Base-by-base conservation (phyloP, 2,113 vertebrate genomes). In the Gobio gobio region DNA sequence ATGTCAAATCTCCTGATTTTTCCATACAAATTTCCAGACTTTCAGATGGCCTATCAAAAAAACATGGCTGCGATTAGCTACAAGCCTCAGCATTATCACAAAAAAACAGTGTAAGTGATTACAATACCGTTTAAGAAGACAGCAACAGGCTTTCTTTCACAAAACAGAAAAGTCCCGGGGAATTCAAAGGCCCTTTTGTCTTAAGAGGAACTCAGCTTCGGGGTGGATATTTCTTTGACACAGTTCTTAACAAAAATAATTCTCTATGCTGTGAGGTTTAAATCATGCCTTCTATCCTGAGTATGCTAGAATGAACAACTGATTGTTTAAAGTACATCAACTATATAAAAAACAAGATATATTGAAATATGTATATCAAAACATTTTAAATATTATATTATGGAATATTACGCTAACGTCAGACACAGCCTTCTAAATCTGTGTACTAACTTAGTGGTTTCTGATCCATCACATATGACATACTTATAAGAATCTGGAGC, bases 11-110 rank as follows among this genome's bases (percentile, higher is more conserved):
- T 87, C 87, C 80, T 83, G 86, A 91, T 87, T 90, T 94, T 94
- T 92, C 92, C 92, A 92, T 90, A 85, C 64, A 89, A 92, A 90
- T 91, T 92, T 77, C 85, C 85, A 64, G 89, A 90, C 90, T 88
- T 91, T 90, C 85, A 90, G 87, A 93, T 90, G 91, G 90, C 88
- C 88, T 83, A 90, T 91, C 91, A 91, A 49, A 68, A 33, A 51
- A 66, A 47, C 16, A 22, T 72, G 51, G n/a, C 13, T 45, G 72
- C 49, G 63, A 82, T 54, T 33, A 66, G 58, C 87, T 80, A 80
- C 87, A 49, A 82, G 74, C 49, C 83, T 76, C 74, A 12, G 24
- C 7, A 73, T 47, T 73, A 40, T 40, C 40, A 40, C 40, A 40
- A 33, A 33, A 33, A 33, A 5, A 4, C 40, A 10, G 36, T 5